Base-by-base conservation (phyloP, 1,140 invertebrate species). In the Lepidotrigona ventralis region DNA sequence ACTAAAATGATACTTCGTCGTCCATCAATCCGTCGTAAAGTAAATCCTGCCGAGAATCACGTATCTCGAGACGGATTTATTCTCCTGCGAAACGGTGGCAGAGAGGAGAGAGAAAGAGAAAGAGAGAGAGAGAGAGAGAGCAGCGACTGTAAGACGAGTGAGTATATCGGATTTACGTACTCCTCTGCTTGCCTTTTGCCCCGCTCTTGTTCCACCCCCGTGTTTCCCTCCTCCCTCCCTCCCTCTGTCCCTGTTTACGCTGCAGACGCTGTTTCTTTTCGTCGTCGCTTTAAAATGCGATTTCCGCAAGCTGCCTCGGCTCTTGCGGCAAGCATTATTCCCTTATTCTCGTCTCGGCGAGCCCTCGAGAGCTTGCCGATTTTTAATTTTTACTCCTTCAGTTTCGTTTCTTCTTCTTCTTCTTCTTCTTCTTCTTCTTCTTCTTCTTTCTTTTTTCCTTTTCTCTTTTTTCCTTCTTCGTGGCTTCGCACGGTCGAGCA, bases 151-250 rank as follows among this genome's bases (percentile, higher is more conserved):
- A 89, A 90, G 90, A 86, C 85, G 87, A 90, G 88, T 85, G 90
- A 91, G 90, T 91, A 91, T 92, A 92, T 91, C 91, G 90, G 90
- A 92, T 92, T 92, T 91, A 89, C 91, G 88, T 90, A 91, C 89
- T 87, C 83, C 89, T 85, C 85, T 29, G 82, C 87, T 86, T 86
- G 78, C 84, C 76, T 87, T 80, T 85, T 81, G 83, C 70, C 84
- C 64, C 64, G 72, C 64, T 46, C 89, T 86, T 87, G 84, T 68
- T 78, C 56, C 56, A 66, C 70, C 70, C 77, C 75, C 79, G 39
- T 86, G 72, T 85, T 84, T 84, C 69, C 51, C 51, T 69, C 53
- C 21, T 78, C 21, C 68, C 81, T 39, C 39, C 39, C 39, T 46
- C 39, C 39, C 39, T 46, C 17, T 77, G 15, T 71, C 82, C 75